Evolutionary conservation across 1,140 invertebrate genomes (phyloP).

Genomic region (Euborellia annulipes): DNA sequence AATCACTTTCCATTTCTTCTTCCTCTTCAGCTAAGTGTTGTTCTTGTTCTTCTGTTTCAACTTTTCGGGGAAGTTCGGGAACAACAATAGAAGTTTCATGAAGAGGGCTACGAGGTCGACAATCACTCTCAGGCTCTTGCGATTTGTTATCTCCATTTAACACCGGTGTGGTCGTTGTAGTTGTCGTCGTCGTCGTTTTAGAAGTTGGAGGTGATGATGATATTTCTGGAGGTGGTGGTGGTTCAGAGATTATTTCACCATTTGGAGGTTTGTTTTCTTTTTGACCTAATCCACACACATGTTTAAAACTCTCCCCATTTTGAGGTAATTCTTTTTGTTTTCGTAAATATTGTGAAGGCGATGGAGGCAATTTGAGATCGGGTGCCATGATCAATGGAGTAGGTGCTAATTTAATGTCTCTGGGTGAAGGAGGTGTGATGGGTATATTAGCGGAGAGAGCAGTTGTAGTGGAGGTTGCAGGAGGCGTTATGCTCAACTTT

Average conservation of each 20-base stretch:
- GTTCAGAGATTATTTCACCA: too few relatives aligned
- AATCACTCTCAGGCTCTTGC: constrained; percentile 22
- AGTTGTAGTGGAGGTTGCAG: constrained; percentile 58
- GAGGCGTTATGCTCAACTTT: constrained; percentile 59
- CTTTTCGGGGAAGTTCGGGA: constrained; percentile 42
- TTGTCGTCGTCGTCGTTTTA: neutral
- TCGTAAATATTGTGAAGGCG: constrained; percentile 2
- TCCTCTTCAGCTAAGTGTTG: constrained; percentile 21
- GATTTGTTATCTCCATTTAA: constrained; percentile 4
- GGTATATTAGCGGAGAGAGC: constrained; percentile 35
- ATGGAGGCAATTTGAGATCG: neutral
- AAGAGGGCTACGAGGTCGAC: constrained; percentile 35
- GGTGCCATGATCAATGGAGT: too few relatives aligned
- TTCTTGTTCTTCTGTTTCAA: constrained; percentile 26
- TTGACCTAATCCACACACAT: constrained; percentile 19
- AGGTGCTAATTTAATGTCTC: too few relatives aligned
- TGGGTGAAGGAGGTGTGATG: constrained; percentile 24
- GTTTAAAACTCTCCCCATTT: constrained; percentile 13
- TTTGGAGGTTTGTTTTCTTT: constrained; percentile 7
- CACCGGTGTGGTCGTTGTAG: constrained; percentile 14
- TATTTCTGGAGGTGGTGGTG: constrained; percentile 4
- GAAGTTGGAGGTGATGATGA: neutral
- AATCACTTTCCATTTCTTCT: constrained; percentile 43
- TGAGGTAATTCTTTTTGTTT: constrained; percentile 8
- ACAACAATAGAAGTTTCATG: constrained; percentile 45